Evolutionary conservation across 1,140 invertebrate species (phyloP).

Genomic region (Drosophila subobscura): DNA sequence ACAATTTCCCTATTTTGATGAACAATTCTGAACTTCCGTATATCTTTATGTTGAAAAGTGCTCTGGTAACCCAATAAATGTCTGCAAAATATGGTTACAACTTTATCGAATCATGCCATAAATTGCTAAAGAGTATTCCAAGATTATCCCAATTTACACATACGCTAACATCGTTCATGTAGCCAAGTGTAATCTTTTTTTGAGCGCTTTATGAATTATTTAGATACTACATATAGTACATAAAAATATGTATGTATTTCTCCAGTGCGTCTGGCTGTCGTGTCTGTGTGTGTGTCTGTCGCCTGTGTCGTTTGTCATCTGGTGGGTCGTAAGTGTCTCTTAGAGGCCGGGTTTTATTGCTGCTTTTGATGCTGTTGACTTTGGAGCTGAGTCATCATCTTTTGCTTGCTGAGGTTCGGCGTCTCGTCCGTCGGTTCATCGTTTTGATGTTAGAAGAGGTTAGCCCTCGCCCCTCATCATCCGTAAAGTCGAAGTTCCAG

Average conservation of each 20-base stretch:
- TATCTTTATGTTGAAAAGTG: too few relatives aligned
- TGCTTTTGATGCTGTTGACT: constrained; percentile 55
- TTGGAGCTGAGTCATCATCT: constrained; percentile 67
- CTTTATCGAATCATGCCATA: too few relatives aligned
- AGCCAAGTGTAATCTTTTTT: constrained; percentile 40
- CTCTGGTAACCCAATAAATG: too few relatives aligned
- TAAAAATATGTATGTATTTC: too few relatives aligned
- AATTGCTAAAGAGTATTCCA: too few relatives aligned
- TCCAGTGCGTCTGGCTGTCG: too few relatives aligned
- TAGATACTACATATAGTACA: constrained; percentile 26
- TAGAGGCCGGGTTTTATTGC: constrained; percentile 75
- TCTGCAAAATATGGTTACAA: too few relatives aligned
- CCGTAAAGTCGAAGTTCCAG: constrained; percentile 22
- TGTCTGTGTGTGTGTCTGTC: background rate
- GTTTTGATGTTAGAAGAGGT: constrained; percentile 55
- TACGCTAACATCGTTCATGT: background rate
- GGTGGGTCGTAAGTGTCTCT: constrained; percentile 46
- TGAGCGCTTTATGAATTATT: constrained; percentile 32
- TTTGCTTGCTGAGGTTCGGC: background rate
- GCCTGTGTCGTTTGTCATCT: constrained; percentile 26
- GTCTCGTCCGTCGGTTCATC: constrained; percentile 40
- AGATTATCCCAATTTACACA: too few relatives aligned
- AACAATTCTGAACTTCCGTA: too few relatives aligned
- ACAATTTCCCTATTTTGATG: too few relatives aligned
- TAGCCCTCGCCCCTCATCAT: constrained; percentile 3